A percentile compares a stretch with the other conserved stretches of the same genome.
These are phyloP conservation scores for Peromyscus leucopus DNA, from an alignment of 2,113 vertebrate genomes.

Conservation along the genomic window DNA sequence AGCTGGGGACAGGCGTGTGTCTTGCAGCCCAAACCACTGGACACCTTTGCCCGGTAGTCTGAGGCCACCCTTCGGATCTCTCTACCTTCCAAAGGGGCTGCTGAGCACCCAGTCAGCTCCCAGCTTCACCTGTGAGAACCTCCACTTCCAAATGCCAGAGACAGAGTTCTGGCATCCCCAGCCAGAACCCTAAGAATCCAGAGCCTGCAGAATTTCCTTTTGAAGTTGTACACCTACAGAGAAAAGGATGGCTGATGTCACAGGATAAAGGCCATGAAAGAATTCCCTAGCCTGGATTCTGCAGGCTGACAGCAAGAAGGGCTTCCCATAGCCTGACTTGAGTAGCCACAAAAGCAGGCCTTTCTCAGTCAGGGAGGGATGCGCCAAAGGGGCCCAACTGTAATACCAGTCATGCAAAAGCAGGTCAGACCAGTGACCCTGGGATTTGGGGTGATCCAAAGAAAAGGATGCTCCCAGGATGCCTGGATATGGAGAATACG, in stretches of 20 bases:
- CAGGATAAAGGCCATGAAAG: background rate
- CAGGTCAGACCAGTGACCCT: background rate
- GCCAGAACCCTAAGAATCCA: background rate
- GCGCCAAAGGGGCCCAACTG: background rate
- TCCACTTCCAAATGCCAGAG: background rate
- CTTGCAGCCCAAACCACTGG: background rate
- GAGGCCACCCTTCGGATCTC: background rate
- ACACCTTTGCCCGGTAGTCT: background rate
- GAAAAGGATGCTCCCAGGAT: background rate
- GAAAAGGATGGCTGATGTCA: accelerated
- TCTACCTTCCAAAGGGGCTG: background rate
- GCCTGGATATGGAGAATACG: accelerated
- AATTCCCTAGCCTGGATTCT: background rate
- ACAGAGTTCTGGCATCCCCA: background rate
- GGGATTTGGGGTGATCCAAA: background rate
- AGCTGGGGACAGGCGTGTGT: too few relatives aligned
- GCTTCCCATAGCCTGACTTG: background rate
- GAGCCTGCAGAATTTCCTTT: background rate
- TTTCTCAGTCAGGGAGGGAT: too few relatives aligned
- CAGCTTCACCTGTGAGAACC: background rate
- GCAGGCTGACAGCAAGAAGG: background rate
- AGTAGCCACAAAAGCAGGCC: background rate
- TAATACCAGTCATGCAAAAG: too few relatives aligned
- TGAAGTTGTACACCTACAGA: background rate
- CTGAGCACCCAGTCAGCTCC: background rate